Conservation (phyloP, 2,888 invertebrate genomes). For the Aquatica leii region DNA sequence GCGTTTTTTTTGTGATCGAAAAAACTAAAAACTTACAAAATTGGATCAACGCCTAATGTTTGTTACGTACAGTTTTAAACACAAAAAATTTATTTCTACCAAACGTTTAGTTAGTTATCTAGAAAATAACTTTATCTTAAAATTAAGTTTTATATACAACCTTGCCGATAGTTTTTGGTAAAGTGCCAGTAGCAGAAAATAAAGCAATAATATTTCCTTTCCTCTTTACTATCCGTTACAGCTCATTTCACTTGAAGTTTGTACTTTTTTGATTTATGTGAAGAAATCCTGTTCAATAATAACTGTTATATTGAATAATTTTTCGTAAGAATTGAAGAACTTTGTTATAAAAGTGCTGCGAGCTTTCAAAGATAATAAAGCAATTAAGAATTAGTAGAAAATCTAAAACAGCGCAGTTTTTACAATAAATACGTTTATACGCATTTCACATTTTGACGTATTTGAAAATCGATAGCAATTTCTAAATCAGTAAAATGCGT, state of each 20-base stretch:
- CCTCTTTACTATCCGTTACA: slow-evolving; percentile 2
- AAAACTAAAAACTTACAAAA: neutral
- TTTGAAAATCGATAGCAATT: neutral
- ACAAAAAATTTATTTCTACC: neutral
- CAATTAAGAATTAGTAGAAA: too few species aligned
- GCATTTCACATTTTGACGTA: neutral
- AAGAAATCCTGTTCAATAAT: neutral
- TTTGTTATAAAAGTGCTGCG: neutral
- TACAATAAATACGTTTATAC: too few species aligned
- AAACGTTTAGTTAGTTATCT: neutral
- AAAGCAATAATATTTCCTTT: slow-evolving; percentile 7
- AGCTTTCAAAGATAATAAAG: too few species aligned
- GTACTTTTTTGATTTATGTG: slow-evolving; percentile 1
- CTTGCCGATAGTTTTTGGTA: slow-evolving; percentile 3
- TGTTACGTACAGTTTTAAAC: neutral
- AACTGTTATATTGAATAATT: slow-evolving; percentile 2
- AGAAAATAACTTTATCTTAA: neutral
- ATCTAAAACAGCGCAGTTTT: too few species aligned
- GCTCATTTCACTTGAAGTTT: slow-evolving; percentile 8
- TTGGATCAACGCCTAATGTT: neutral
- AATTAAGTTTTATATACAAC: neutral
- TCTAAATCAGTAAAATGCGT: too few species aligned
- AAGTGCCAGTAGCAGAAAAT: slow-evolving; percentile 12
- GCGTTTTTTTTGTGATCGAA: neutral
- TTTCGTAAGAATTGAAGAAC: slow-evolving; percentile 6